Evolutionary conservation across 2,888 invertebrate species (phyloP), one percentile per base, ranked within the genome.

Genomic region (Daptonema setosum): DNA sequence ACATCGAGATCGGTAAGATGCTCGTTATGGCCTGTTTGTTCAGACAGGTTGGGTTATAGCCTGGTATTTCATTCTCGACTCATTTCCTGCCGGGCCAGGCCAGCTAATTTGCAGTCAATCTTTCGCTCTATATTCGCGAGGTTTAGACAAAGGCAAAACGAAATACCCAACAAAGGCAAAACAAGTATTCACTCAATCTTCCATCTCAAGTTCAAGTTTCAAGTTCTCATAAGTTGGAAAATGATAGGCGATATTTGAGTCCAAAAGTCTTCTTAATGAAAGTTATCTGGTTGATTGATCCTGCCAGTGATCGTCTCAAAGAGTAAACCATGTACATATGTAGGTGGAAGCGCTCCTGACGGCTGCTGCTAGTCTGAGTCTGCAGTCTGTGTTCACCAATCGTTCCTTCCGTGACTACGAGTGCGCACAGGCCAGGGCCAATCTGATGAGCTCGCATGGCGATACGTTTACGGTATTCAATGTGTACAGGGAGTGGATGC

Each of bases 1-100:
- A 97, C 69, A 83, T 97, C 56, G 80, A 83, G 0, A 80, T 97
- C 56, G 93, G 93, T 1, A 97, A 97, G 76, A 90, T 97, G 79
- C 75, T 95, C 43, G 83, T 93, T 26, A 79, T 87, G 76, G 90
- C 88, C 0, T 83, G 85, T 1, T 80, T 88, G 8, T 87, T 90
- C 60, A 80, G 85, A 60, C 52, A 48, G 35, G 51, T 57, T 2
- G 3, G 50, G n/a, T n/a, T n/a, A n/a, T n/a, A n/a, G n/a, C n/a
- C n/a, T n/a, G n/a, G n/a, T n/a, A n/a, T n/a, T n/a, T n/a, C n/a
- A n/a, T n/a, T n/a, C n/a, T n/a, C n/a, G n/a, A n/a, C n/a, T n/a
- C n/a, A n/a, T n/a, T n/a, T n/a, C n/a, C n/a, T n/a, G n/a, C n/a
- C n/a, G n/a, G n/a, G n/a, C n/a, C n/a, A n/a, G n/a, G n/a, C n/a